Conservation (phyloP, 2,888 invertebrate species). For the Brachyptera putata region DNA sequence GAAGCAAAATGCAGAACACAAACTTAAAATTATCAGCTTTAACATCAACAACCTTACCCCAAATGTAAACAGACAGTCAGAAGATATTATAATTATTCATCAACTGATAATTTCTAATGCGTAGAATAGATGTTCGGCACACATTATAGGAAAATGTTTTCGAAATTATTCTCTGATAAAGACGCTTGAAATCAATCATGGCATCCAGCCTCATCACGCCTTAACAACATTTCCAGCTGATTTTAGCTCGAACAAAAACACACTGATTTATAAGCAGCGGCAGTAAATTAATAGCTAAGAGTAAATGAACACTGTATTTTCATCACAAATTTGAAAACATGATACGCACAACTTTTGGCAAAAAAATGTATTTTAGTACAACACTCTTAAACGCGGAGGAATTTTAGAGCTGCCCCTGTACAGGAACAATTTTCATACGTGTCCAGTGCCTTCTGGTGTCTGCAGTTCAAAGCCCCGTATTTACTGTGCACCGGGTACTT, state of each 20-base stretch:
- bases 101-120: slow-evolving; percentile 19
- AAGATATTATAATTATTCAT: slow-evolving; percentile 11
- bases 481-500: no score
- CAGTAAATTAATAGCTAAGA: no score
- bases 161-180: slow-evolving; percentile 32
- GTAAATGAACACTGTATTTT: no score
- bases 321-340: no score
- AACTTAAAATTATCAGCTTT: not conserved
- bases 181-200: slow-evolving; percentile 43
- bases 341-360: no score
- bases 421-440: slow-evolving; percentile 24
- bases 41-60: slow-evolving; percentile 21
- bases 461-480: no score
- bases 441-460: slow-evolving; percentile 24
- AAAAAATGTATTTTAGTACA: no score
- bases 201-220: slow-evolving; percentile 26
- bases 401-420: slow-evolving; percentile 21
- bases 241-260: no score
- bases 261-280: no score
- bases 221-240: slow-evolving; percentile 29
- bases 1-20: not conserved
- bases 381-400: slow-evolving; percentile 29
- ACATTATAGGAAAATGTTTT: slow-evolving; percentile 29
- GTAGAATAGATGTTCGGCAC: slow-evolving; percentile 15
- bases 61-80: not conserved